Base-by-base conservation (phyloP, 1,140 invertebrate genomes). In the Drosophila fuyamai region DNA sequence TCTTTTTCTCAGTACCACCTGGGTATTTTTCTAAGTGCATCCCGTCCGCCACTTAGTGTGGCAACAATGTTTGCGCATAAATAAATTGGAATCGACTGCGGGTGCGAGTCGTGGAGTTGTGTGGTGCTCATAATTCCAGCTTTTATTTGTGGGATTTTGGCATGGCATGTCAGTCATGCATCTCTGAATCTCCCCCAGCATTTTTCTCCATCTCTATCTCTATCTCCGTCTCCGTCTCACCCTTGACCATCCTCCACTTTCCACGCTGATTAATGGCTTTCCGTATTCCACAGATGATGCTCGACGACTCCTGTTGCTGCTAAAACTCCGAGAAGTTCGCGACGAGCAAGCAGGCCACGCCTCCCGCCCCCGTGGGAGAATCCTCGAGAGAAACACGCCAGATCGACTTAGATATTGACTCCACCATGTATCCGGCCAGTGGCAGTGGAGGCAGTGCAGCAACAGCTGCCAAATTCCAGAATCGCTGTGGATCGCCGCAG, bases 101-200 rank as follows among this genome's bases (percentile, higher is more conserved):
- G 61, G 36, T 67, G 43, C 40, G 32, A 55, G 38, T 27, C 35
- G 14, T 72, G 57, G 77, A 43, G 51, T 46, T 54, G 54, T 29
- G 79, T 66, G 72, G 73, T 82, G 76, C 84, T 84, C 84, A 89
- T 89, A 89, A 89, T 89, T 89, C 80, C 84, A 89, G 84, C 84
- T 89, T 89, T 89, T 89, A 89, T 89, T 89, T 89, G 85, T 89
- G 80, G 83, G 83, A 88, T 88, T 88, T 80, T 83, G 76, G 83
- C 83, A 88, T 88, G 84, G 79, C 79, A 88, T 88, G 83, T 88
- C 83, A 81, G 76, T 86, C 83, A 86, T 88, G 79, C 81, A 77
- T 86, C 79, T 46, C 38, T 73, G 54, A 43, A 29, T 40, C 54
- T 46, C 23, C 43, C 13, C 54, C 46, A 29, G 51, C 27, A 27